A percentile compares a stretch with the other conserved stretches of the same genome.
Conservation (phyloP, 2,113 vertebrate genomes). For the Glaucidium brasilianum region DNA sequence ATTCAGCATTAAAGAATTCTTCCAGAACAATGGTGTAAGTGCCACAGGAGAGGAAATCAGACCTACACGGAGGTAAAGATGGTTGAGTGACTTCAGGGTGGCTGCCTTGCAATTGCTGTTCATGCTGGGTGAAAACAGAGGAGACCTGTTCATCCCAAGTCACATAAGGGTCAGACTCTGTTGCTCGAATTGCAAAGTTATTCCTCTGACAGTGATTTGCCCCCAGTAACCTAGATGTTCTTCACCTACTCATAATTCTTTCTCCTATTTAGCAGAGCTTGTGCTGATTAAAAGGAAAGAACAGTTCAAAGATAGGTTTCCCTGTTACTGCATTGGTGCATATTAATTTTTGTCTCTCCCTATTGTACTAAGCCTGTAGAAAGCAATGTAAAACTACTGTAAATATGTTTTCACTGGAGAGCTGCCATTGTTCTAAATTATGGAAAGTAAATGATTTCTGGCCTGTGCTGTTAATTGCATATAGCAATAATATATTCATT, state of each 20-base stretch:
- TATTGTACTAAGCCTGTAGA: slow-evolving; percentile 16
- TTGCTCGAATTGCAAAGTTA: background rate
- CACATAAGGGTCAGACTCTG: background rate
- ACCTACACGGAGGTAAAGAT: background rate
- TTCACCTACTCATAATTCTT: slow-evolving; percentile 12
- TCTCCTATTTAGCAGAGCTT: background rate
- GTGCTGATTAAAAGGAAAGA: slow-evolving; percentile 39
- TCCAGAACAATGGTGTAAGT: background rate
- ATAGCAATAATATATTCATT: background rate
- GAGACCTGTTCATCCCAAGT: background rate
- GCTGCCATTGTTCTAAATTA: slow-evolving; percentile 3
- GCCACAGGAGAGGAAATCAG: background rate
- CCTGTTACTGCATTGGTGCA: background rate
- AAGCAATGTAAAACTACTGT: slow-evolving; percentile 5
- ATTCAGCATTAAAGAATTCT: background rate
- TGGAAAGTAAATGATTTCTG: slow-evolving; percentile 27
- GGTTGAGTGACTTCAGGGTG: background rate
- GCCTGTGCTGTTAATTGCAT: slow-evolving; percentile 7
- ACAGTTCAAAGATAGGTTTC: slow-evolving; percentile 32
- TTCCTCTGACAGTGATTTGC: background rate
- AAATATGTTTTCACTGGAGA: slow-evolving; percentile 45
- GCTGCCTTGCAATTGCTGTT: background rate
- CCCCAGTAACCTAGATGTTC: background rate
- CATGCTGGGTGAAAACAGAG: background rate
- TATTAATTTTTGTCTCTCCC: slow-evolving; percentile 23